Evolutionary conservation across 2,888 invertebrate genomes (phyloP).

Genomic region (Neria commutata): DNA sequence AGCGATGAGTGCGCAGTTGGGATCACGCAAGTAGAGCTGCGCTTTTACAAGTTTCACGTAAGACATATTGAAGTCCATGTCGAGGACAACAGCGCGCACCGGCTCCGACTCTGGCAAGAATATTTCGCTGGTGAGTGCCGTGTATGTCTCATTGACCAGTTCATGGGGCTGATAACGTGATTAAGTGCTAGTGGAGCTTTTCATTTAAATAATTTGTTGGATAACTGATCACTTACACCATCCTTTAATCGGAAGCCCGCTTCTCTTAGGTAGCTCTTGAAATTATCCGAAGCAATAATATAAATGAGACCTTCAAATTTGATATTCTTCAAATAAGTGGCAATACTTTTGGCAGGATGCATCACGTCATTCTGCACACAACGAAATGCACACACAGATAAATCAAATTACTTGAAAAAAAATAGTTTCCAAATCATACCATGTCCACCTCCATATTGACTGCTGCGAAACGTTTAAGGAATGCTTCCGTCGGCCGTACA

Average conservation of each 20-base stretch:
- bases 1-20: conserved; percentile 61
- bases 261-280: conserved; percentile 55
- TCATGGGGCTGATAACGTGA: conserved; percentile 40
- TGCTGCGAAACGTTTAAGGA: conserved; percentile 40
- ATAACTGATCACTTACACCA: conserved; percentile 49
- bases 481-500: conserved; percentile 42
- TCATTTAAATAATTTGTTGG: neutral
- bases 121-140: conserved; percentile 38
- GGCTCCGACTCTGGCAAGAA: too few species aligned
- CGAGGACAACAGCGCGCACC: conserved; percentile 64
- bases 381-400: neutral
- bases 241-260: conserved; percentile 61
- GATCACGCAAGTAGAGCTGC: conserved; percentile 58
- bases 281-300: conserved; percentile 55
- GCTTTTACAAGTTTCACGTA: conserved; percentile 62
- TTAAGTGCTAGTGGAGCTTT: neutral
- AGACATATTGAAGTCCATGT: conserved; percentile 61
- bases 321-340: conserved; percentile 62
- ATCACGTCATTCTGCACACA: conserved; percentile 44
- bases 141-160: conserved; percentile 44
- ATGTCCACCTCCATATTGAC: conserved; percentile 43
- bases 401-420: neutral
- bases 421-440: conserved; percentile 28
- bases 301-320: conserved; percentile 64
- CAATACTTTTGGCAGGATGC: conserved; percentile 61